A percentile compares a stretch with the other conserved stretches of the same genome.
Conservation (phyloP, 2,797 vertebrate genomes). For the Decapterus maruadsi region DNA sequence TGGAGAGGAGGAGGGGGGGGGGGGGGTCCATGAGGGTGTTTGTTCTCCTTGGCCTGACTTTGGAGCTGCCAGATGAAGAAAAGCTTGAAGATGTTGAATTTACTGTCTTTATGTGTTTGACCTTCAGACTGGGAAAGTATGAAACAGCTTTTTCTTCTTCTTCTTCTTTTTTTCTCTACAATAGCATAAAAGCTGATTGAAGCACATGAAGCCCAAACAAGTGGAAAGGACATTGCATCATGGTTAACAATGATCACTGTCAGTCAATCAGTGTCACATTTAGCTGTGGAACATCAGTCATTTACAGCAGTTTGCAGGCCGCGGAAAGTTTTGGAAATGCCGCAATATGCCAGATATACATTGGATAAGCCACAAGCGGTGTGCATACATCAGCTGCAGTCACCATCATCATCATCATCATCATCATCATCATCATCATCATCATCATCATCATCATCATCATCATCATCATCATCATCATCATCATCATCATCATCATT, state of each 20-base stretch:
- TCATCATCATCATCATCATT: too few relatives aligned
- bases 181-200: background rate
- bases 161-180: too few relatives aligned
- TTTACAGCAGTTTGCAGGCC: constrained; percentile 1
- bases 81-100: background rate
- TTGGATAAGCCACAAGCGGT: background rate
- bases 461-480: background rate
- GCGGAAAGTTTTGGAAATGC: constrained; percentile 19
- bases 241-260: too few relatives aligned
- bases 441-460: too few relatives aligned
- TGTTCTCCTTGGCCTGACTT: constrained; percentile 24
- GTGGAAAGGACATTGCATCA: background rate
- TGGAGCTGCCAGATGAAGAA: background rate
- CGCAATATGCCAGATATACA: constrained; percentile 8
- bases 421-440: too few relatives aligned
- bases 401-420: background rate
- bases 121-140: background rate
- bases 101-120: constrained; percentile 1
- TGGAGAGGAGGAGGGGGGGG: too few relatives aligned
- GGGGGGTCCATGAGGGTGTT: constrained; percentile 15
- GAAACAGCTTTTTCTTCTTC: background rate
- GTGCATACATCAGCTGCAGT: background rate
- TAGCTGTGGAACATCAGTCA: constrained; percentile 23
- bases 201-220: background rate
- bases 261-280: constrained; percentile 2